These are phyloP conservation scores for Poecilia velifera DNA, from an alignment of 2,797 vertebrate genomes.

Conservation along the genomic window DNA sequence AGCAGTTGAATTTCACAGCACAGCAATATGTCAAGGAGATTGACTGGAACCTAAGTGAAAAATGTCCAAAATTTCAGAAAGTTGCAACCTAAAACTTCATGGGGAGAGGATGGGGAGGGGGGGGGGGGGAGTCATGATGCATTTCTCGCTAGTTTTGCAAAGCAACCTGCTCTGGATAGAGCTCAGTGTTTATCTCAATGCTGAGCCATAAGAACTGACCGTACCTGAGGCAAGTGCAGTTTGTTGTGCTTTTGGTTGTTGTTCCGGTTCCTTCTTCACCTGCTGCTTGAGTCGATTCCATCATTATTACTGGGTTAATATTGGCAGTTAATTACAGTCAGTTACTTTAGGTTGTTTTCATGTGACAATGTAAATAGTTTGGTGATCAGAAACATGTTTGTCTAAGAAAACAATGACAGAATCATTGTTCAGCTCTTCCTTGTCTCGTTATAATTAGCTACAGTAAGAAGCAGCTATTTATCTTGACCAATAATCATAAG, in stretches of 20 bases:
- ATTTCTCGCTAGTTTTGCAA: neutral
- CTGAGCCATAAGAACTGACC: neutral
- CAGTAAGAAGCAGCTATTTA: neutral
- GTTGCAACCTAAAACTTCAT: conserved; percentile 7
- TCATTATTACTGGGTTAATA: neutral
- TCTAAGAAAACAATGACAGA: neutral
- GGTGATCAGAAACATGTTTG: neutral
- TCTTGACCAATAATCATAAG: neutral
- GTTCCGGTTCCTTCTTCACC: neutral
- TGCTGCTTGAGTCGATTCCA: neutral
- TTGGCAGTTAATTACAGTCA: neutral
- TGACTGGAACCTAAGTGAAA: conserved; percentile 40
- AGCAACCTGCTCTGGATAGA: neutral
- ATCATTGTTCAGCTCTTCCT: neutral
- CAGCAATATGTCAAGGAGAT: conserved; percentile 27
- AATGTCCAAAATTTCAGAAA: conserved; percentile 9
- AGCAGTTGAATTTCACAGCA: conserved; percentile 27
- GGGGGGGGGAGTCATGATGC: neutral
- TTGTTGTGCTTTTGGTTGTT: neutral
- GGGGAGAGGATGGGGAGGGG: neutral
- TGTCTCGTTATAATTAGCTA: neutral
- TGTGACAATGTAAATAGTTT: neutral
- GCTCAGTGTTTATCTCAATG: neutral
- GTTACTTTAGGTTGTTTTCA: neutral
- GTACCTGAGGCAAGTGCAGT: neutral